These are phyloP conservation scores for Poecilia wingei DNA, from an alignment of 2,797 vertebrate species.

Conservation along the genomic window DNA sequence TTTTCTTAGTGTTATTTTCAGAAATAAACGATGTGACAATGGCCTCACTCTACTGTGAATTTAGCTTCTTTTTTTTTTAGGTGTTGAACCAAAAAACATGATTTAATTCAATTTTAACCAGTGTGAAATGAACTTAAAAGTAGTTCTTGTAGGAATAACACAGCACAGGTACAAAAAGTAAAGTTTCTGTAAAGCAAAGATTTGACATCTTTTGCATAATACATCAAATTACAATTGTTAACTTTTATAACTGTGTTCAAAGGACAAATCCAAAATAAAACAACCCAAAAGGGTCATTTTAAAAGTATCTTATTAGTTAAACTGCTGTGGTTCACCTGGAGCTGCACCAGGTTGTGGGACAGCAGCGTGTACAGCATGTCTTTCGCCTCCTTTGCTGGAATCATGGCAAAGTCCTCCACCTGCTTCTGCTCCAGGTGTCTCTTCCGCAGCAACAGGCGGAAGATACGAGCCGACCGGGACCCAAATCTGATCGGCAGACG, in stretches of 20 bases:
- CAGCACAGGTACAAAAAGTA: not conserved
- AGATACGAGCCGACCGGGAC: conserved; percentile 90
- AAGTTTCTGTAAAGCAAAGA: not conserved
- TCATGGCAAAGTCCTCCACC: conserved; percentile 98
- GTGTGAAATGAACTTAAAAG: not conserved
- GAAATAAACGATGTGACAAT: not conserved
- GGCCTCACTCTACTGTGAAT: not conserved
- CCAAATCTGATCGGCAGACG: conserved; percentile 83
- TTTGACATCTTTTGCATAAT: not conserved
- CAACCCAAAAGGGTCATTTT: not conserved
- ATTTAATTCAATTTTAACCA: not conserved
- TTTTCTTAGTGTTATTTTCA: not conserved
- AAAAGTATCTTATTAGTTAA: not conserved
- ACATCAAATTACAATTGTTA: not conserved
- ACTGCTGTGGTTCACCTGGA: conserved; percentile 83
- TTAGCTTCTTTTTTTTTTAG: not conserved
- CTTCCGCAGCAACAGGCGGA: conserved; percentile 88
- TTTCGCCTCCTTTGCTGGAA: conserved; percentile 96
- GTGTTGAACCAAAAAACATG: not conserved
- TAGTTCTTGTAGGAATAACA: not conserved
- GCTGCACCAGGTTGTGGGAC: conserved; percentile 88
- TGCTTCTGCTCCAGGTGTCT: conserved; percentile 96
- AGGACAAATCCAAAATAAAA: not conserved
- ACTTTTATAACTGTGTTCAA: not conserved
- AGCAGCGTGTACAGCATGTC: conserved; percentile 96